These are phyloP conservation scores for Eunapius fragilis DNA, from an alignment of 37 sponge, comb jelly and placozoan genomes.

Conservation along the genomic window DNA sequence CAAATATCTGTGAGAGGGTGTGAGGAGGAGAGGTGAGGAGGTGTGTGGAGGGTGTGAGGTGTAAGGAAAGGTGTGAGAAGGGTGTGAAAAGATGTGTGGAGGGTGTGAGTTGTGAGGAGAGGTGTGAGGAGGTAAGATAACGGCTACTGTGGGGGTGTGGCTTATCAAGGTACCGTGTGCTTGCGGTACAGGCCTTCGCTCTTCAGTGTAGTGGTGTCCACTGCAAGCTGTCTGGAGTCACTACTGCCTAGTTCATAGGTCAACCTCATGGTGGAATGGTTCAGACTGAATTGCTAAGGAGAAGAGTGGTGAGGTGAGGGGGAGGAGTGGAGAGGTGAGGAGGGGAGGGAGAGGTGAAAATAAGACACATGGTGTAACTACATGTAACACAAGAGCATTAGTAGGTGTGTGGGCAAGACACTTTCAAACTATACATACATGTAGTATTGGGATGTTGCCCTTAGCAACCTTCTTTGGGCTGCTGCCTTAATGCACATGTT, in stretches of 20 bases:
- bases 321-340: background rate
- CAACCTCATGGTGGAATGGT: background rate
- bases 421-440: background rate
- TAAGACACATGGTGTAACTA: no score
- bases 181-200: constrained; percentile 69
- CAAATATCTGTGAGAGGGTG: constrained; percentile 56
- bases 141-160: background rate
- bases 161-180: constrained; percentile 31
- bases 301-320: background rate
- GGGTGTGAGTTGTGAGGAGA: no score
- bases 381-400: no score
- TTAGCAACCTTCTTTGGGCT: no score
- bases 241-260: background rate
- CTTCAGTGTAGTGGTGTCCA: constrained; percentile 29
- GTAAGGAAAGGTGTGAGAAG: no score
- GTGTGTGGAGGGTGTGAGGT: no score
- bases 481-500: no score
- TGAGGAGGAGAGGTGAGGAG: background rate
- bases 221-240: background rate
- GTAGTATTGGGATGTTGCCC: no score
- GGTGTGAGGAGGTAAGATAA: background rate
- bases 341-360: no score
- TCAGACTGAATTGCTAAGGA: background rate
- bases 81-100: no score
- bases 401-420: no score